Evolutionary conservation across 2,113 vertebrate genomes (phyloP).

Genomic region (Mobula hypostoma): DNA sequence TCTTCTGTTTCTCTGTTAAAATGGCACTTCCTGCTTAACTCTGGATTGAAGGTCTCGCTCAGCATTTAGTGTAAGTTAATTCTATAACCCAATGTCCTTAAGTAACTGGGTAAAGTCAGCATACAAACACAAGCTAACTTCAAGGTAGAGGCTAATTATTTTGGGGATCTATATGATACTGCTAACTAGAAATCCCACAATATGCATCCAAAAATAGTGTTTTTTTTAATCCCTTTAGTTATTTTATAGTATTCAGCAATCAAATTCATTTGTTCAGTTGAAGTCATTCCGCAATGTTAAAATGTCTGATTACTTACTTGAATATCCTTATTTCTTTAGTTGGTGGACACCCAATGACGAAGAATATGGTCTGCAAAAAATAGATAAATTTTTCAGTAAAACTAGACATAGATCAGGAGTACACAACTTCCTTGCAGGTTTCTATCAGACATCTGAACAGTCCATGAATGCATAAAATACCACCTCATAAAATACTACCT

Average conservation of each 20-base stretch:
- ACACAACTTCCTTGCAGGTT: no score
- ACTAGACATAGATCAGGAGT: background rate
- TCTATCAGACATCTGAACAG: no score
- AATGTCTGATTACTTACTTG: slow-evolving; percentile 12
- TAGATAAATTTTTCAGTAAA: background rate
- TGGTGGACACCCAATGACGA: slow-evolving; percentile 11
- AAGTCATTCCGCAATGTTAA: background rate
- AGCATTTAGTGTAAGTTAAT: background rate
- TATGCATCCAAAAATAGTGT: background rate
- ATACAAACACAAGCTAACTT: background rate
- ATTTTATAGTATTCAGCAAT: background rate
- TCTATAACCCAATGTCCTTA: background rate
- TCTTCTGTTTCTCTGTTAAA: no score
- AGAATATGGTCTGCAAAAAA: background rate
- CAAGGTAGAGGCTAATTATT: background rate
- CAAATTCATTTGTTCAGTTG: background rate
- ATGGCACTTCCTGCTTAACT: no score
- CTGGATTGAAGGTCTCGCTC: background rate
- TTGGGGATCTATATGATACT: background rate
- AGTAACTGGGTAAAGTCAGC: background rate
- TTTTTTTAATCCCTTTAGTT: background rate
- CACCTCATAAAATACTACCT: no score
- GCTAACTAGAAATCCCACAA: background rate
- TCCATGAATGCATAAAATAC: no score
- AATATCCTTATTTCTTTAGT: slow-evolving; percentile 12